Evolutionary conservation across 2,797 vertebrate species (phyloP).

Genomic region (Phrynocephalus guinanensis): DNA sequence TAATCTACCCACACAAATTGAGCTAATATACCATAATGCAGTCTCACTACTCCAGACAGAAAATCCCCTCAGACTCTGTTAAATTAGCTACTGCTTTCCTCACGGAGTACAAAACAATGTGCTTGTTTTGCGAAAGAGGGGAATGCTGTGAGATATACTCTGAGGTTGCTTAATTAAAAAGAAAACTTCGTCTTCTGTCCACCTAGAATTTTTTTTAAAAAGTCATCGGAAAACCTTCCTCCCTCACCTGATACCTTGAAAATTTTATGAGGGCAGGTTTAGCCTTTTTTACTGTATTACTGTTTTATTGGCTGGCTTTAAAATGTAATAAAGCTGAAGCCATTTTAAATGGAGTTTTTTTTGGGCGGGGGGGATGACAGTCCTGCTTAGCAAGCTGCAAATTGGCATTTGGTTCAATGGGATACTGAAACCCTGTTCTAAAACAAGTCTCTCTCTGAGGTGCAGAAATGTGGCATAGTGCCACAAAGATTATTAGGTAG

Average conservation of each 20-base stretch:
- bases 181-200: neutral
- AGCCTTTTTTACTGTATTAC: neutral
- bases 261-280: neutral
- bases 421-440: neutral
- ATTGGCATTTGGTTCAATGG: neutral
- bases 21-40: no score
- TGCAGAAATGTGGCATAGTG: neutral
- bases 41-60: no score
- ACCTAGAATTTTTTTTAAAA: constrained; percentile 7
- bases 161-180: neutral
- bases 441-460: neutral
- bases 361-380: neutral
- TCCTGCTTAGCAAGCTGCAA: neutral
- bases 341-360: constrained; percentile 6
- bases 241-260: neutral
- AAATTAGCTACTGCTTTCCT: no score
- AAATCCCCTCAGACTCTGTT: no score
- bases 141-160: neutral
- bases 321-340: neutral
- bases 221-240: constrained; percentile 7
- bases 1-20: no score
- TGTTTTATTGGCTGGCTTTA: constrained; percentile 1
- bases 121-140: neutral
- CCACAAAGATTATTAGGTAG: neutral
- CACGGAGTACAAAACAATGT: neutral